Percentiles rank a stretch among this genome's conserved stretches.
Evolutionary conservation across 2,797 vertebrate species (phyloP).

Genomic region (Mastacembelus armatus): DNA sequence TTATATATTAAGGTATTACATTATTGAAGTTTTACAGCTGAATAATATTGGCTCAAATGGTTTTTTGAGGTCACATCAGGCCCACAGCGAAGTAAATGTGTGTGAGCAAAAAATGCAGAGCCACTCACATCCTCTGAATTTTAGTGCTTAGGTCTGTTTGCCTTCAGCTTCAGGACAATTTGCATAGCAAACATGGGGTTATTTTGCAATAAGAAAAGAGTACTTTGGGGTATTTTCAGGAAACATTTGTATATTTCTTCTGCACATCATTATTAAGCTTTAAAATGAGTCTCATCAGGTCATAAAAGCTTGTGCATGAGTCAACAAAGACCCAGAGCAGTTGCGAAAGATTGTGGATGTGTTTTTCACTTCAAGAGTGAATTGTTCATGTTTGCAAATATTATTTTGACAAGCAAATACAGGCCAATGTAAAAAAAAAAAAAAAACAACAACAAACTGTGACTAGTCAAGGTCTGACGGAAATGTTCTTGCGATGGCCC

Average conservation of each 20-base stretch:
- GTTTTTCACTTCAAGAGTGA: constrained; percentile 17
- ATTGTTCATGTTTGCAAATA: constrained; percentile 42
- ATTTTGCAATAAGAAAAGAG: background rate
- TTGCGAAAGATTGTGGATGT: constrained; percentile 17
- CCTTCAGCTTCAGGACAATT: constrained; percentile 6
- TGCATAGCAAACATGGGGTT: constrained; percentile 1
- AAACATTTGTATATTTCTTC: constrained; percentile 15
- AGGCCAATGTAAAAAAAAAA: too few relatives aligned
- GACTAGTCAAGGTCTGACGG: background rate
- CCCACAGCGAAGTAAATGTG: background rate
- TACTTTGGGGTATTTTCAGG: constrained; percentile 2
- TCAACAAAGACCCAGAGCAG: constrained; percentile 5
- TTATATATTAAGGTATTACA: too few relatives aligned
- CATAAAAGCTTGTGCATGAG: constrained; percentile 5
- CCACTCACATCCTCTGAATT: background rate
- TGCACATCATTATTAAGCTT: constrained; percentile 4
- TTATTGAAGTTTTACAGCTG: background rate
- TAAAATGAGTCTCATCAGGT: constrained; percentile 1
- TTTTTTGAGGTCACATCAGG: background rate
- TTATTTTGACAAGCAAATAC: constrained; percentile 48
- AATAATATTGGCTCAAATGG: background rate
- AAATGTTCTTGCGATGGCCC: constrained; percentile 9
- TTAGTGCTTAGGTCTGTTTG: constrained; percentile 10
- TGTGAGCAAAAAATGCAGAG: background rate
- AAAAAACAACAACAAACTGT: too few relatives aligned